Conservation (phyloP, 2,888 invertebrate species). For the Ashinkailepas kermadecensis region DNA sequence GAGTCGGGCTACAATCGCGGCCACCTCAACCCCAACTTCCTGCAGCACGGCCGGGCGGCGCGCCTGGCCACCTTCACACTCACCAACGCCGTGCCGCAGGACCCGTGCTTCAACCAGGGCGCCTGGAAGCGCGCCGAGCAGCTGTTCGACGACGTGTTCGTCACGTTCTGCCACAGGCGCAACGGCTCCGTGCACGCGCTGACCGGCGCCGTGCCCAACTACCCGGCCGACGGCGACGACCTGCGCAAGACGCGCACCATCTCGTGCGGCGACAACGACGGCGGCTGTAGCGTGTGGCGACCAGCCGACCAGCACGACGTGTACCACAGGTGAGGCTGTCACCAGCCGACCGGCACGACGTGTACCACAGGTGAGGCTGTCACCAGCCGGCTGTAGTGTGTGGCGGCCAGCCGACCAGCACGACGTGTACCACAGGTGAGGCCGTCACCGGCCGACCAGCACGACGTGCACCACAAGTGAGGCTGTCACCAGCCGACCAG, state of each 20-base stretch:
- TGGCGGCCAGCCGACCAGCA: too few relatives aligned
- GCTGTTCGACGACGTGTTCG: slow-evolving; percentile 12
- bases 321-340: not conserved
- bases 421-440: too few relatives aligned
- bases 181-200: not conserved
- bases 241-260: not conserved
- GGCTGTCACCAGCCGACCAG: too few relatives aligned
- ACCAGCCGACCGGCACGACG: too few relatives aligned
- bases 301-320: not conserved
- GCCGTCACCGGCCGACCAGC: too few relatives aligned
- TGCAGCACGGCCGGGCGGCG: not conserved
- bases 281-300: not conserved
- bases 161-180: not conserved
- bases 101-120: slow-evolving; percentile 18
- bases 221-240: not conserved
- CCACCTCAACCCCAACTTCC: slow-evolving; percentile 15
- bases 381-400: too few relatives aligned
- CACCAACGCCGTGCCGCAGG: slow-evolving; percentile 17
- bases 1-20: slow-evolving; percentile 15
- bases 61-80: slow-evolving; percentile 13
- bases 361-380: too few relatives aligned
- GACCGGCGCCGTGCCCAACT: slow-evolving; percentile 14
- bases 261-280: slow-evolving; percentile 12
- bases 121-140: slow-evolving; percentile 17
- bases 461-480: too few relatives aligned